Percentiles rank a stretch among this genome's conserved stretches.
These are phyloP conservation scores for Diuraphis noxia DNA, from an alignment of 1,140 invertebrate genomes.

Conservation along the genomic window DNA sequence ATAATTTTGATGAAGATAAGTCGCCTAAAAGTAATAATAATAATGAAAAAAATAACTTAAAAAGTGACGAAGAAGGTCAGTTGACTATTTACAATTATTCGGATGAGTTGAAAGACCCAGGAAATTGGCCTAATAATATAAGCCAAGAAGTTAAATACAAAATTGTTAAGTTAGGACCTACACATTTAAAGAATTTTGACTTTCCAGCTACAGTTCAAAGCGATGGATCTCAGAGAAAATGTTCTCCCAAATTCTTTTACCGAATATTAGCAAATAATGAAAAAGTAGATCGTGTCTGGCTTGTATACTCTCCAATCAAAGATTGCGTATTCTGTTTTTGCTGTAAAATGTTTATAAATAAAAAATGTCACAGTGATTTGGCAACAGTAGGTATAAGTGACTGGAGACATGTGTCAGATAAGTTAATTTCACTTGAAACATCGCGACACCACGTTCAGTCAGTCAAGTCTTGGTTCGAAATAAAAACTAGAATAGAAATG, in stretches of 20 bases:
- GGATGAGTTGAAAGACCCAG: not conserved
- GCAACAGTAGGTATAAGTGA: not conserved
- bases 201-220: not conserved
- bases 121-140: not conserved
- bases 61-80: too few relatives aligned
- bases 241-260: not conserved
- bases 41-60: too few relatives aligned
- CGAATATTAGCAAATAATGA: slow-evolving; percentile 14
- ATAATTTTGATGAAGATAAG: too few relatives aligned
- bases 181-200: not conserved
- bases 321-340: slow-evolving; percentile 1
- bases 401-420: not conserved
- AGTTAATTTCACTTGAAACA: not conserved
- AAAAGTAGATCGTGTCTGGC: not conserved
- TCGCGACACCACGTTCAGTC: not conserved
- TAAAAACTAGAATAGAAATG: not conserved
- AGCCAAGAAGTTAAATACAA: not conserved
- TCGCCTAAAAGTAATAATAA: too few relatives aligned
- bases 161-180: not conserved
- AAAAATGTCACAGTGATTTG: not conserved
- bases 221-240: not conserved
- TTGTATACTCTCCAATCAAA: not conserved
- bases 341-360: not conserved
- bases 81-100: too few relatives aligned
- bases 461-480: not conserved